Percentiles rank a stretch among this genome's conserved stretches.
phyloP scores from a whole-genome alignment of 1,140 invertebrate genomes.

The Theocolax elegans region DNA sequence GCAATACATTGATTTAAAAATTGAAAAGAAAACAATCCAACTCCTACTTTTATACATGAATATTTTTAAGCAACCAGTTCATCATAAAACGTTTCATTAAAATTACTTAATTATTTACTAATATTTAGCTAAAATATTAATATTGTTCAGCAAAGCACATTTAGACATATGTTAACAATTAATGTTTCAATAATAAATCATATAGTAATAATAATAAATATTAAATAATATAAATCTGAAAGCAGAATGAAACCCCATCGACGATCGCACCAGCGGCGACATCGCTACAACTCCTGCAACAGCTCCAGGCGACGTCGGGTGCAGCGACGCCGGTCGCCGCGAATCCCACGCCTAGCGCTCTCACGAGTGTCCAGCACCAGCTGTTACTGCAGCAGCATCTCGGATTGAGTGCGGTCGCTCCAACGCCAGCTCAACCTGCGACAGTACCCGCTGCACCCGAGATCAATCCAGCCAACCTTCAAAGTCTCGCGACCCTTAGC shows the following conservation, averaged over 20 bases:
- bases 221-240: no score
- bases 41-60: no score
- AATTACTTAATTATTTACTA: no score
- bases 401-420: constrained; percentile 67
- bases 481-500: constrained; percentile 73
- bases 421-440: constrained; percentile 50
- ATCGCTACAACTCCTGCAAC: constrained; percentile 80
- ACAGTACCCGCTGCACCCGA: constrained; percentile 64
- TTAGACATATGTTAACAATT: no score
- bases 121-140: no score
- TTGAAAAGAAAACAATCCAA: no score
- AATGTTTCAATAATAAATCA: no score
- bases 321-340: constrained; percentile 75
- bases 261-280: constrained; percentile 75
- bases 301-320: constrained; percentile 77
- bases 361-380: constrained; percentile 63
- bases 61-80: no score
- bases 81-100: no score
- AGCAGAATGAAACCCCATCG: constrained; percentile 71
- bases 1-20: no score
- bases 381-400: constrained; percentile 75
- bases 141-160: no score
- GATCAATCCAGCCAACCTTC: constrained; percentile 71
- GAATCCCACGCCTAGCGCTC: constrained; percentile 62
- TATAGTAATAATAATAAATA: no score